Percentiles rank a stretch among this genome's conserved stretches.
phyloP scores from a whole-genome alignment of 2,797 vertebrate genomes.

The Pseudochirops corinnae region DNA sequence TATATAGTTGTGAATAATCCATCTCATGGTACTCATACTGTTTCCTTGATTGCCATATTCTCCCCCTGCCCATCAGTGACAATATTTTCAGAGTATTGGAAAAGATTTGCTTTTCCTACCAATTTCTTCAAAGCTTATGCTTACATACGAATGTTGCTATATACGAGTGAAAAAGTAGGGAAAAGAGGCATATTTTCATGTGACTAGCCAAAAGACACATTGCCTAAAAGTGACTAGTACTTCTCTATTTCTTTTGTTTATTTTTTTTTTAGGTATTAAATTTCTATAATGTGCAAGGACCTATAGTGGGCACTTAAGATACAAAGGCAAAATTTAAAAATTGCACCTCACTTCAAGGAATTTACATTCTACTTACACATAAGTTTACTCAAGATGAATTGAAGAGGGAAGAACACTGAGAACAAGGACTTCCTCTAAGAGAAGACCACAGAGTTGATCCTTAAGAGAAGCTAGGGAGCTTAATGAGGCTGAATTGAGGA shows the following conservation, averaged over 20 bases:
- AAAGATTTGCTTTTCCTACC: background rate
- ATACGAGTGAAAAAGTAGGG: background rate
- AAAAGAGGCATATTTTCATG: background rate
- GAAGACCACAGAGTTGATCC: background rate
- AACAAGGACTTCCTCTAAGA: background rate
- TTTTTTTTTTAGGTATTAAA: background rate
- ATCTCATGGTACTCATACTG: background rate
- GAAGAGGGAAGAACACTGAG: background rate
- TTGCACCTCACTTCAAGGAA: background rate
- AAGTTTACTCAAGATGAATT: background rate
- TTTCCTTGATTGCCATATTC: background rate
- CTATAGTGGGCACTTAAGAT: background rate
- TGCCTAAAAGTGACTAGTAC: background rate
- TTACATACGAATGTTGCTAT: background rate
- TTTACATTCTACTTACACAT: background rate
- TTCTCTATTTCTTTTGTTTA: background rate
- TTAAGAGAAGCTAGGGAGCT: background rate
- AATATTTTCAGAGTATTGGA: background rate
- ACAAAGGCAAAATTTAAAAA: background rate
- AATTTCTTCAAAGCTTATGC: background rate
- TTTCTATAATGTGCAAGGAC: background rate
- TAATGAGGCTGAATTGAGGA: background rate
- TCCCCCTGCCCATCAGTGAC: background rate
- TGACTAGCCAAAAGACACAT: background rate
- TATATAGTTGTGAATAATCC: background rate